phyloP scores from a whole-genome alignment of 2,888 invertebrate species.

The Melinaea marsaeus region DNA sequence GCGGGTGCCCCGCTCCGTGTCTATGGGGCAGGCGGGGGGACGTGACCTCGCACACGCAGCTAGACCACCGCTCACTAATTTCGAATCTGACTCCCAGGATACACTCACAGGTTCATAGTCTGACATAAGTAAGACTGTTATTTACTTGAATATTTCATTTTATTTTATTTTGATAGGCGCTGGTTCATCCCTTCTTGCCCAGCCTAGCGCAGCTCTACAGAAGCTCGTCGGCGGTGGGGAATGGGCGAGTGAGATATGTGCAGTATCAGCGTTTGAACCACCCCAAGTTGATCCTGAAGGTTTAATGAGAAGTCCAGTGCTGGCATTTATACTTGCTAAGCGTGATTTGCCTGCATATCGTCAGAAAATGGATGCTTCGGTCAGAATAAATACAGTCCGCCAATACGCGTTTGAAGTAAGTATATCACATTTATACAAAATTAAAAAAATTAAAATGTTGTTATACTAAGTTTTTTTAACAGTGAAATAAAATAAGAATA shows the following conservation, averaged over 20 bases:
- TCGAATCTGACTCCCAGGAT: constrained; percentile 45
- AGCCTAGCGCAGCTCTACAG: constrained; percentile 92
- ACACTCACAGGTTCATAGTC: constrained; percentile 71
- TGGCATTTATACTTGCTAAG: constrained; percentile 90
- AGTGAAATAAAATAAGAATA: background rate
- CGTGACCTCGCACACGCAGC: constrained; percentile 61
- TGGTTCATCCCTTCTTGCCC: constrained; percentile 89
- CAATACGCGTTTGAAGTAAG: constrained; percentile 91
- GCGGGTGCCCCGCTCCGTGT: constrained; percentile 90
- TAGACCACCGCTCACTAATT: constrained; percentile 45
- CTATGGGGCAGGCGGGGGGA: constrained; percentile 86
- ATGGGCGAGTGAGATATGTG: constrained; percentile 39
- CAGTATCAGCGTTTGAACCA: constrained; percentile 62
- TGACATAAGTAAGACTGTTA: background rate
- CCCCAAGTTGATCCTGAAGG: constrained; percentile 71
- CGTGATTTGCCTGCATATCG: constrained; percentile 91
- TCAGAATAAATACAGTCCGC: constrained; percentile 87
- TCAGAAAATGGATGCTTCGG: constrained; percentile 91
- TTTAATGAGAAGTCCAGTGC: constrained; percentile 88
- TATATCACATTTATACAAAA: background rate
- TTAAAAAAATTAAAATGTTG: background rate
- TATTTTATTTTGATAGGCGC: constrained; percentile 68
- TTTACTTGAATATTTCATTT: constrained; percentile 7
- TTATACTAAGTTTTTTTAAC: background rate
- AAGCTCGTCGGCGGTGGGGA: constrained; percentile 80